These are phyloP conservation scores for Hippoglossus hippoglossus DNA, from an alignment of 2,797 vertebrate species.

Conservation along the genomic window DNA sequence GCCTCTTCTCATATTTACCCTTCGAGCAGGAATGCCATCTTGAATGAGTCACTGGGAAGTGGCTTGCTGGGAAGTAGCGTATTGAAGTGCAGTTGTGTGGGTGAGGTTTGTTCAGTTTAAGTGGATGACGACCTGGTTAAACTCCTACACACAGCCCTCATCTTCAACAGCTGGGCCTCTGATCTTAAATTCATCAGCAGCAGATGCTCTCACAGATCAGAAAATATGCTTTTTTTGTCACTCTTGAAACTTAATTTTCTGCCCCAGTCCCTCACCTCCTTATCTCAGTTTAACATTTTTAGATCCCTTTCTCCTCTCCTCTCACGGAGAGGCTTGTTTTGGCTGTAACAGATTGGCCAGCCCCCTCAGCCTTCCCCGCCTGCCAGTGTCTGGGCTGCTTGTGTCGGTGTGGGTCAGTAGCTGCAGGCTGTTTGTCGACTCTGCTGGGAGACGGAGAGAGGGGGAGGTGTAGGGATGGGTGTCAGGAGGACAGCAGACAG, in stretches of 20 bases:
- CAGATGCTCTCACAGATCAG: constrained; percentile 3
- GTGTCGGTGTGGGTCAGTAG: constrained; percentile 73
- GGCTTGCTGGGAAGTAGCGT: constrained; percentile 25
- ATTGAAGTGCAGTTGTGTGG: constrained; percentile 43
- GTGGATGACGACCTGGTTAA: constrained; percentile 40
- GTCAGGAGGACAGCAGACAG: constrained; percentile 73
- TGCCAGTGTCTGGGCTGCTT: constrained; percentile 63
- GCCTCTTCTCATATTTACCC: constrained; percentile 33
- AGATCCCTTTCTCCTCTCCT: constrained; percentile 12
- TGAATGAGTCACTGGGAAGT: constrained; percentile 56
- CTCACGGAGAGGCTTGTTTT: constrained; percentile 55
- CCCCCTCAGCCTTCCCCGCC: constrained; percentile 53
- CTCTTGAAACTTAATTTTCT: constrained; percentile 28
- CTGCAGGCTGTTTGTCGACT: constrained; percentile 70
- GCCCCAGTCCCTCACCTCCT: not conserved
- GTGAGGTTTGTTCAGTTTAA: constrained; percentile 40
- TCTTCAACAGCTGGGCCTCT: constrained; percentile 20
- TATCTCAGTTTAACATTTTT: constrained; percentile 19
- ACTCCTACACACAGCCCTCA: constrained; percentile 20
- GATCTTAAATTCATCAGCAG: constrained; percentile 21
- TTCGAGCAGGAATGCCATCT: constrained; percentile 22
- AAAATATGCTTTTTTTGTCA: constrained; percentile 2
- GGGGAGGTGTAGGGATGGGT: constrained; percentile 64
- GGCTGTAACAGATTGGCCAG: constrained; percentile 54
- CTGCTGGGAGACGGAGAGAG: constrained; percentile 54